Base-by-base conservation (phyloP, 2,113 vertebrate species). In the Rhizomys pruinosus region DNA sequence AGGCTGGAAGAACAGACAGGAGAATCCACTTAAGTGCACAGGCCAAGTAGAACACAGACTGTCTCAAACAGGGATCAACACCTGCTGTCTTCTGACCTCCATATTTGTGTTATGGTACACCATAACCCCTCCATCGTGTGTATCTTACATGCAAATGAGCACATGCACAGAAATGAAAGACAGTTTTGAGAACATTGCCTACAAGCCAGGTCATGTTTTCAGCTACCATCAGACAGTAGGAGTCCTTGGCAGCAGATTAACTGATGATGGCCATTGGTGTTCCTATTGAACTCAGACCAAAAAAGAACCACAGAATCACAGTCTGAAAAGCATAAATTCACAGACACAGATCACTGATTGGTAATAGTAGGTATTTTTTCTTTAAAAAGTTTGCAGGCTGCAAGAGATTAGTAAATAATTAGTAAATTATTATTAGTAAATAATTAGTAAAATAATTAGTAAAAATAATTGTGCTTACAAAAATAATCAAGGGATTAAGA, bases 221-320 rank as follows among this genome's bases (percentile, higher is more conserved):
- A 23, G 8, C 23, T 55, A 19, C 22, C 22, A 78, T 10, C 32
- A 32, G 16, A 29, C 8, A 16, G 1, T 13, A 11, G 32, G n/a
- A 4, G 0, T 17, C 16, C 2, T 20, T 4, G 10, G 25, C 1
- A 32, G 3, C 6, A 34, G 12, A 0, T 1, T 27, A 39, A 61
- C 6, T 57, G 0, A 7, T 27, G 23, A 0, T 42, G 23, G 23
- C 6, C 34, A 44, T 85, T 15, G 39, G 16, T 57, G 16, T 19
- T 22, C 37, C 39, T 66, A 63, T 17, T 63, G 61, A 57, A 22
- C 29, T 52, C 37, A 90, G 69, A 42, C 73, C 32, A 22, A 37
- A 34, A 55, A 57, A 74, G 7, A 80, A 13, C 29, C 4, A 1
- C 1, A 3, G 16, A 59, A 39, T 44, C 37, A 27, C 55, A 20